These are phyloP conservation scores for Fistularia tabacaria DNA, from an alignment of 2,797 vertebrate species.

Conservation along the genomic window DNA sequence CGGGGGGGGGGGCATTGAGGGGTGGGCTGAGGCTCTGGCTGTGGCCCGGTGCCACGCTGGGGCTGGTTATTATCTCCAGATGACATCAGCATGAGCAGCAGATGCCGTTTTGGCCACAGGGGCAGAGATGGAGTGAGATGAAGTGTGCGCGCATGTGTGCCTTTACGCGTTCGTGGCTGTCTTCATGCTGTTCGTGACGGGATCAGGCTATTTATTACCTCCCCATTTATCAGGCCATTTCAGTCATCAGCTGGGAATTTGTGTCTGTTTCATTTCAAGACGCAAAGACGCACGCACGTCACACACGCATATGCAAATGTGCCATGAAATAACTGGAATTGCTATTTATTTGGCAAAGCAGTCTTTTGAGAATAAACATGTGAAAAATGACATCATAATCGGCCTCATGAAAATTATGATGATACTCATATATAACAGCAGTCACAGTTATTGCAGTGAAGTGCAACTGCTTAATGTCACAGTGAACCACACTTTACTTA, in stretches of 20 bases:
- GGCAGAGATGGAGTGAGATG: conserved; percentile 21
- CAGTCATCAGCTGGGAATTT: conserved; percentile 25
- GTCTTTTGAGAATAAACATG: background rate
- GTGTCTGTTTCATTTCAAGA: too few species aligned
- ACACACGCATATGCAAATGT: too few species aligned
- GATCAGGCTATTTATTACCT: conserved; percentile 65
- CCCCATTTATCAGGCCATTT: conserved; percentile 60
- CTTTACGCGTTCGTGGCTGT: conserved; percentile 9
- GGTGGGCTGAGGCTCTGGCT: conserved; percentile 54
- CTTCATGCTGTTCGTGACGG: conserved; percentile 48
- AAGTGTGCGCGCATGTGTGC: conserved; percentile 12
- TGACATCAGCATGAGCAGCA: conserved; percentile 76
- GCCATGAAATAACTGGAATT: too few species aligned
- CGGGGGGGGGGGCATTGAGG: background rate
- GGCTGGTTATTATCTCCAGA: conserved; percentile 74
- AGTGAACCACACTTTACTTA: conserved; percentile 14
- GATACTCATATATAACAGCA: conserved; percentile 37
- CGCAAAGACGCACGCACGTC: too few species aligned
- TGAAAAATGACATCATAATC: conserved; percentile 37
- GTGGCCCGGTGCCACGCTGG: conserved; percentile 64
- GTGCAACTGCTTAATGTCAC: conserved; percentile 4
- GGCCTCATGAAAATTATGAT: conserved; percentile 38
- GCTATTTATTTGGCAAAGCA: too few species aligned
- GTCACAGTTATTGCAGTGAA: conserved; percentile 13
- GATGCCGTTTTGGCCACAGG: conserved; percentile 72